Evolutionary conservation across 2,113 vertebrate species (phyloP).

Genomic region (Hippocampus mohnikei): DNA sequence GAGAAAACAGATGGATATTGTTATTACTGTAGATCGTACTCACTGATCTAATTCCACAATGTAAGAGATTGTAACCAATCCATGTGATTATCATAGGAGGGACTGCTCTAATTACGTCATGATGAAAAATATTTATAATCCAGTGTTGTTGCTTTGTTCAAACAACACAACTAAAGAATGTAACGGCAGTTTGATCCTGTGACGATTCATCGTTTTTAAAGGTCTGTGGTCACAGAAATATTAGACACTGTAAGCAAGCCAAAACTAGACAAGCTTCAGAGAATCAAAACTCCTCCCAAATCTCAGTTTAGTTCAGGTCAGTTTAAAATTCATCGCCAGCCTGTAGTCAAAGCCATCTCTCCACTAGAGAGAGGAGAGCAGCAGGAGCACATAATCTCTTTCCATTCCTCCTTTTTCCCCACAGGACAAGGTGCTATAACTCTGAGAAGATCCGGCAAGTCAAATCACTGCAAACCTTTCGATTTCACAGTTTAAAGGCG

Average conservation of each 20-base stretch:
- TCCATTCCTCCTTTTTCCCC: slow-evolving; percentile 17
- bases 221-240: slow-evolving; percentile 13
- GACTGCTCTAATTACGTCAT: not conserved
- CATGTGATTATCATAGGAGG: not conserved
- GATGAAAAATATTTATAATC: not conserved
- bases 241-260: slow-evolving; percentile 3
- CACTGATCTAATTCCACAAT: too few relatives aligned
- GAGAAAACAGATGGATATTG: not conserved
- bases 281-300: slow-evolving; percentile 8
- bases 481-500: slow-evolving; percentile 54
- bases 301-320: slow-evolving; percentile 20
- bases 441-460: slow-evolving; percentile 43
- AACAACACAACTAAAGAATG: not conserved
- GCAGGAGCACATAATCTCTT: slow-evolving; percentile 24
- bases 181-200: not conserved
- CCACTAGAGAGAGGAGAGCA: slow-evolving; percentile 5
- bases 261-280: slow-evolving; percentile 6
- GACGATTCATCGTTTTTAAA: not conserved
- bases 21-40: not conserved
- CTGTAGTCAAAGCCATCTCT: slow-evolving; percentile 16
- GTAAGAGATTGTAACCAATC: not conserved
- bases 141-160: not conserved
- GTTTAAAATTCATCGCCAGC: slow-evolving; percentile 9
- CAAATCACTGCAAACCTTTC: slow-evolving; percentile 45
- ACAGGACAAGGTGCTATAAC: slow-evolving; percentile 35